A percentile compares a stretch with the other conserved stretches of the same genome.
Conservation (phyloP, 1,140 invertebrate genomes). For the Tetragonula clypearis region DNA sequence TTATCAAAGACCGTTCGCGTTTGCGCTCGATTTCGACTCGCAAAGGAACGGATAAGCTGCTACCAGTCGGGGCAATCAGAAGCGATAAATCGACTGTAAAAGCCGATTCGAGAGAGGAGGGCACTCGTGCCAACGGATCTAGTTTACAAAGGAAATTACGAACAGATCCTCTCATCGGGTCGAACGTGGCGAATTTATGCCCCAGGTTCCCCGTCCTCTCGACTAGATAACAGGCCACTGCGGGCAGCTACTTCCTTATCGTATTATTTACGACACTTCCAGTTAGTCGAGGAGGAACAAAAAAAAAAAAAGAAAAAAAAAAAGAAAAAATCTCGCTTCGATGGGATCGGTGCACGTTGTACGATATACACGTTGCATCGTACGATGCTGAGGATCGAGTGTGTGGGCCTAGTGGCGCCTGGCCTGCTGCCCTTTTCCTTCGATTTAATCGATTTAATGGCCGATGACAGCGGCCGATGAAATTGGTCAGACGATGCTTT, state of each 20-base stretch:
- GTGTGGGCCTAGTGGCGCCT: background rate
- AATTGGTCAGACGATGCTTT: background rate
- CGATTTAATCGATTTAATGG: slow-evolving; percentile 48
- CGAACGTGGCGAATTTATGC: slow-evolving; percentile 28
- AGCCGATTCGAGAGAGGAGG: background rate
- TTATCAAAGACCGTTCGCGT: background rate
- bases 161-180: slow-evolving; percentile 26
- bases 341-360: background rate
- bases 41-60: background rate
- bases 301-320: too few relatives aligned
- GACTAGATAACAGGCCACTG: slow-evolving; percentile 51
- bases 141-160: slow-evolving; percentile 29
- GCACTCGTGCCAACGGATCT: background rate
- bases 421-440: background rate
- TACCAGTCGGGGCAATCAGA: background rate
- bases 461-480: slow-evolving; percentile 16
- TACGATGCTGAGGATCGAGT: slow-evolving; percentile 3
- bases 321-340: background rate
- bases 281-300: background rate
- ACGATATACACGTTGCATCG: background rate
- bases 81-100: slow-evolving; percentile 25
- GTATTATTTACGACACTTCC: slow-evolving; percentile 62
- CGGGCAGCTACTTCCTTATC: slow-evolving; percentile 64
- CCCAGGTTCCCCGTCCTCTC: background rate
- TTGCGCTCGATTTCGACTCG: background rate